Base-by-base conservation (phyloP, 2,888 invertebrate species). In the Hydrotaea cyrtoneurina region DNA sequence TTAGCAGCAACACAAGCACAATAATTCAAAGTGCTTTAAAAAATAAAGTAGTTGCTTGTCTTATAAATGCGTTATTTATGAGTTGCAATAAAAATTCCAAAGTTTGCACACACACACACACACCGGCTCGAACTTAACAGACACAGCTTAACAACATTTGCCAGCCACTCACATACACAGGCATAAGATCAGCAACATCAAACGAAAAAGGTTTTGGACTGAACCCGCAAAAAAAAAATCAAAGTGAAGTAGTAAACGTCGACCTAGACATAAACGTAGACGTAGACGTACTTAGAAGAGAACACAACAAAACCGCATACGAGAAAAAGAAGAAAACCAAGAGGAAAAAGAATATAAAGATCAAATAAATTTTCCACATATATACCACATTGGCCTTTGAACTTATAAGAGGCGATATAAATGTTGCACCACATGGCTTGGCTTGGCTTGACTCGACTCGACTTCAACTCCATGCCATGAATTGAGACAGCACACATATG, bases 51-150 rank as follows among this genome's bases (percentile, higher is more conserved):
- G 82, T 82, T 79, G 77, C 77, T 72, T 82, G 81, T 83, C 80
- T 81, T 77, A 82, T 80, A 86, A 87, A 86, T 86, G 86, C 86
- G 78, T 86, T 86, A 87, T 87, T 87, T 87, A 87, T 87, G 86
- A 82, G 80, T 80, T 78, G 86, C 82, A 87, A 87, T 87, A 87
- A 87, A 87, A 86, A 87, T 86, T 83, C 85, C 86, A 78, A 69
- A 69, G 46, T 39, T 39, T 46, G 46, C 69, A 66, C 43, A 39
- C 46, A 46, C 73, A 80, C 53, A 39, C 43, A 66, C n/a, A n/a
- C n/a, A n/a, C n/a, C n/a, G n/a, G n/a, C n/a, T 31, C 7, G 7
- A 31, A 31, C 81, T 77, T 59, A 59, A 77, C 81, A 57, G 79
- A 13, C 69, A 64, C 31, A 23, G 66, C 55, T 73, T 64, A 69